Conservation (phyloP, 2,888 invertebrate species). For the Fabriciana adippe region DNA sequence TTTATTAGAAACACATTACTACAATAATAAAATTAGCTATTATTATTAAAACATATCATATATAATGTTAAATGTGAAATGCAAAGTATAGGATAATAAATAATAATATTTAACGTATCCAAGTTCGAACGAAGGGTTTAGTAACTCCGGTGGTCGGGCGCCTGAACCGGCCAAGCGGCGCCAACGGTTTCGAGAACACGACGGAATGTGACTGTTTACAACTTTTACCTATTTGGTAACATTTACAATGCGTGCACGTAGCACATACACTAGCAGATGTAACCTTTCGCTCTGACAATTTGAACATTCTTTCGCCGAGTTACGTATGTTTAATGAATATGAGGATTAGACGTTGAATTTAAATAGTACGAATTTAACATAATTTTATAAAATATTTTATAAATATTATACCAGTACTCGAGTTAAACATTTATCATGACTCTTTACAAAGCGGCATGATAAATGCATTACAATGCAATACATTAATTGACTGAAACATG, state of each 20-base stretch:
- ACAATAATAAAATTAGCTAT: no score
- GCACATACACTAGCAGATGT: constrained; percentile 53
- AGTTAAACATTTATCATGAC: no score
- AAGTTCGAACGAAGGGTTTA: constrained; percentile 30
- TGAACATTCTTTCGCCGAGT: constrained; percentile 40
- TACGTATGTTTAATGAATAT: constrained; percentile 27
- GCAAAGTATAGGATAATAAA: neutral
- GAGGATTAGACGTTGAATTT: constrained; percentile 22
- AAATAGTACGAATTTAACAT: constrained; percentile 6
- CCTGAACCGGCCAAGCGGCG: constrained; percentile 55
- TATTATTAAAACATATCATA: neutral
- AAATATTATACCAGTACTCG: no score
- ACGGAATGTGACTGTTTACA: constrained; percentile 78
- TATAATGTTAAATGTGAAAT: neutral
- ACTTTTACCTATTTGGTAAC: constrained; percentile 79
- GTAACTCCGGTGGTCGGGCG: constrained; percentile 40
- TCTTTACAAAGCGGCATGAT: no score
- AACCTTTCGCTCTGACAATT: constrained; percentile 59
- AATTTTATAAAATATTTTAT: no score
- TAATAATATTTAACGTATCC: constrained; percentile 31
- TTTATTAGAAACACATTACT: neutral
- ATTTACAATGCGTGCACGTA: constrained; percentile 73
- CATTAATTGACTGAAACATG: no score
- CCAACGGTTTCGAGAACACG: constrained; percentile 72
- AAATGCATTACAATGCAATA: no score